A percentile compares a stretch with the other conserved stretches of the same genome.
phyloP scores from a whole-genome alignment of 2,797 vertebrate species.

The Pangasius mekongensis region DNA sequence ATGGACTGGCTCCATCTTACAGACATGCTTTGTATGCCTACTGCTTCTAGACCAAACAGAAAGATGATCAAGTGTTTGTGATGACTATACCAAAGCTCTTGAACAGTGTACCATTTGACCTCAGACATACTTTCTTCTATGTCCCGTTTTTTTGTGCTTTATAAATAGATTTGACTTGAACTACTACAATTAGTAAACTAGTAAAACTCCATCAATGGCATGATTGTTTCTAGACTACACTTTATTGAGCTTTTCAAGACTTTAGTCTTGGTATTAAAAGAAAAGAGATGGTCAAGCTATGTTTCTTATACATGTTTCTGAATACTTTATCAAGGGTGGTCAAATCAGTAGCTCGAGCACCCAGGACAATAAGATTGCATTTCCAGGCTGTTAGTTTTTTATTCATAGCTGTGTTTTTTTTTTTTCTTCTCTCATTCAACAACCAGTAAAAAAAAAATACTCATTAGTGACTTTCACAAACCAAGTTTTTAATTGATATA shows the following conservation, averaged over 20 bases:
- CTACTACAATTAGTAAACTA: not conserved
- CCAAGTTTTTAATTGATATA: not conserved
- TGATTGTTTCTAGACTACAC: not conserved
- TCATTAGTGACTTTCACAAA: not conserved
- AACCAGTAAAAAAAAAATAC: not conserved
- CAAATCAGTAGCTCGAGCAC: not conserved
- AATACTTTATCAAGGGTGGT: not conserved
- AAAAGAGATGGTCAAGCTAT: not conserved
- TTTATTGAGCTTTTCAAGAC: not conserved
- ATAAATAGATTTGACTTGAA: not conserved
- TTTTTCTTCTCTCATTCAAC: not conserved
- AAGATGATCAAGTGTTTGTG: not conserved
- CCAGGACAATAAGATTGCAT: not conserved
- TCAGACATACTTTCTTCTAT: not conserved
- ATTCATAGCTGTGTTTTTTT: not conserved
- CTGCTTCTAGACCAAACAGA: not conserved
- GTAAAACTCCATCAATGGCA: not conserved
- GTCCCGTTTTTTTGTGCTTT: not conserved
- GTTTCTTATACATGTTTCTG: not conserved
- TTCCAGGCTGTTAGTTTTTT: not conserved
- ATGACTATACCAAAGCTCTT: not conserved
- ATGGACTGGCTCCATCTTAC: not conserved
- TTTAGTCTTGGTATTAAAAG: not conserved
- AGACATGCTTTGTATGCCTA: not conserved
- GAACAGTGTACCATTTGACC: not conserved